Evolutionary conservation across 92 coral and sea anemone species (phyloP), one percentile per base, ranked within the genome.

Genomic region (Siderastrea radians): DNA sequence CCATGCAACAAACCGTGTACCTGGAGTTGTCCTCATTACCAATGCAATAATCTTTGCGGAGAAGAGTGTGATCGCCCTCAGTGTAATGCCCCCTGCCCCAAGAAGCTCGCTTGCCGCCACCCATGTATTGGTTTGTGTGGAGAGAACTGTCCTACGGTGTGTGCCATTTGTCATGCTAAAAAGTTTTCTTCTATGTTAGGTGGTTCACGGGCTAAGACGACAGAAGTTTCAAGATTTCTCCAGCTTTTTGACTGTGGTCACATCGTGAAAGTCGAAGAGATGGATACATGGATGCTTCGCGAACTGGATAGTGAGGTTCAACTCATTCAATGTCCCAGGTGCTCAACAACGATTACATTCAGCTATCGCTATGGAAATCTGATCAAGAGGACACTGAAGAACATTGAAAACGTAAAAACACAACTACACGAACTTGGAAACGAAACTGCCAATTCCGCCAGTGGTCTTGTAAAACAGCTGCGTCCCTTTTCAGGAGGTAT

Each of bases 121-220:
- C 91, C 89, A 48, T 95, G 98, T 54, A 81, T 88, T 59, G 98
- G 98, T 45, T 80, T 95, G 38, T 95, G 98, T 69, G 98, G 98
- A 45, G 98, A 95, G 54, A 5, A 58, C 79, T 95, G 98, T 54
- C 98, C 98, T 4, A 79, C 74, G 44, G 44, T 93, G 62, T 95
- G 98, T 69, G 80, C 89, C 7, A 66, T 62, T 59, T 95, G 98
- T 66, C 69, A 91, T 48, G 45, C 86, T 15, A 65, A 75, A 7
- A 58, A 92, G 80, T 79, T 94, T 3, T 80, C 88, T 16, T 57
- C 94, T 19, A 61, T 90, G 49, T 61, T 60, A 5, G 87, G 80
- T 3, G 63, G 70, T 9, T 44, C 76, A 47, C 57, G 82, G 49
- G 60, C 54, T n/a, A 83, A 81, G 46, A 60, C 72, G 45, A 86